Percentiles rank a stretch among this genome's conserved stretches.
Evolutionary conservation across 2,888 invertebrate genomes (phyloP).

Genomic region (Octodonta nipae): DNA sequence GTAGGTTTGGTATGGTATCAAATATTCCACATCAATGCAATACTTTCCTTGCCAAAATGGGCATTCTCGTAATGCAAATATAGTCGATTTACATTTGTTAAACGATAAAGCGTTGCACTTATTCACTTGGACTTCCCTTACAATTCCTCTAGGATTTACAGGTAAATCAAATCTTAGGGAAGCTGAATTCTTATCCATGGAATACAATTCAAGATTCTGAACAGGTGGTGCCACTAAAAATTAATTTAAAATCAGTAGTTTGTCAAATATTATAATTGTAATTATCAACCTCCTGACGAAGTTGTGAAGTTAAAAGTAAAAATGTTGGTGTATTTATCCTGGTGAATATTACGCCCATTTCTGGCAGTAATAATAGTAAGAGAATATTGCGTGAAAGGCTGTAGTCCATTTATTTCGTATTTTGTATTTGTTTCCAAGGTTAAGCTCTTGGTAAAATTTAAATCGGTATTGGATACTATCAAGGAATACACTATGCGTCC

Average conservation of each 20-base stretch:
- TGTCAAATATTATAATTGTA: too few species aligned
- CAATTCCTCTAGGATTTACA: constrained; percentile 19
- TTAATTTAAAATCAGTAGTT: too few species aligned
- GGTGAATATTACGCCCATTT: constrained; percentile 17
- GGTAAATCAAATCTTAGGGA: constrained; percentile 28
- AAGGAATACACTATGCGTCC: constrained; percentile 25
- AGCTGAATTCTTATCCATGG: constrained; percentile 22
- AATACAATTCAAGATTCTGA: constrained; percentile 27
- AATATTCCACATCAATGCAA: constrained; percentile 22
- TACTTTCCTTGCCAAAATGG: constrained; percentile 25
- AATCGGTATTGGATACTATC: constrained; percentile 14
- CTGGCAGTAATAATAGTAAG: constrained; percentile 23
- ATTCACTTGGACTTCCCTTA: constrained; percentile 20
- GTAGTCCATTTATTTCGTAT: constrained; percentile 20
- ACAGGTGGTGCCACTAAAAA: constrained; percentile 23
- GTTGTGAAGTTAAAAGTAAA: constrained; percentile 24
- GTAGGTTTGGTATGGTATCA: constrained; percentile 21
- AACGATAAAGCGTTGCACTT: constrained; percentile 21
- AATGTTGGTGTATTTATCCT: constrained; percentile 13
- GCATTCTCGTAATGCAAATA: constrained; percentile 21
- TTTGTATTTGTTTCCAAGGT: constrained; percentile 17
- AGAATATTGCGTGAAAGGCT: constrained; percentile 24
- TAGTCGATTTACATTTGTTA: constrained; percentile 21
- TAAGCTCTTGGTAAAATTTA: constrained; percentile 15
- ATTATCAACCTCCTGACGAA: constrained; percentile 26